Conservation (phyloP, 2,888 invertebrate species). For the Caenorhabditis doughertyi region DNA sequence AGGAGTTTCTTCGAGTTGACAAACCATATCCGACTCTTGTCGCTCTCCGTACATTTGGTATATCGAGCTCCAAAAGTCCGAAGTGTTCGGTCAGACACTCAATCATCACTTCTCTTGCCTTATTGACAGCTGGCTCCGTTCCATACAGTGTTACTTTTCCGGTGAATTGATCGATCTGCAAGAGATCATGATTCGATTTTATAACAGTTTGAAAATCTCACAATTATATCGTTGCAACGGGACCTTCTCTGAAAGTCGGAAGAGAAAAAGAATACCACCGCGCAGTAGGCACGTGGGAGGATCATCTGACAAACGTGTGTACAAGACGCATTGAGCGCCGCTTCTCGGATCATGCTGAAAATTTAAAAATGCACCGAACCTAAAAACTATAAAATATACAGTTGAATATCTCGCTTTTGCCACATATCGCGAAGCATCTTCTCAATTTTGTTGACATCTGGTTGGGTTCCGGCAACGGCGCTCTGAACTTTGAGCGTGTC, state of each 20-base stretch:
- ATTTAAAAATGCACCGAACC: neutral
- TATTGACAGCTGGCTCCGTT: conserved; percentile 34
- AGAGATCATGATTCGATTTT: neutral
- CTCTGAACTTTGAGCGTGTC: conserved; percentile 23
- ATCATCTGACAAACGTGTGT: conserved; percentile 46
- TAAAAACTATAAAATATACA: conserved; percentile 6
- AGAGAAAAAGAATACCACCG: conserved; percentile 58
- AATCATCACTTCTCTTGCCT: conserved; percentile 48
- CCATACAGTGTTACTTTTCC: conserved; percentile 54
- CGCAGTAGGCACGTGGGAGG: conserved; percentile 57
- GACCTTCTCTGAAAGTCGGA: conserved; percentile 51
- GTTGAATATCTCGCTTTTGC: conserved; percentile 52
- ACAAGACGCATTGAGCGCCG: conserved; percentile 52
- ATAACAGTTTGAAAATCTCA: neutral
- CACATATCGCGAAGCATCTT: conserved; percentile 36
- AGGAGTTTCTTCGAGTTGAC: neutral
- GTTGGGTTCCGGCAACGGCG: neutral
- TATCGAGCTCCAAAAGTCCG: conserved; percentile 47
- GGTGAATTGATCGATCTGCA: conserved; percentile 46
- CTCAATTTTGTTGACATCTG: conserved; percentile 37
- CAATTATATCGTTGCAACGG: conserved; percentile 47
- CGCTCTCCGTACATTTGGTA: conserved; percentile 21
- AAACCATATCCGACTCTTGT: conserved; percentile 20
- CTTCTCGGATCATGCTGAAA: conserved; percentile 57
- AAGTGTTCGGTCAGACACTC: conserved; percentile 55